phyloP scores from a whole-genome alignment of 1,140 invertebrate species.

The Sitobion miscanthi region DNA sequence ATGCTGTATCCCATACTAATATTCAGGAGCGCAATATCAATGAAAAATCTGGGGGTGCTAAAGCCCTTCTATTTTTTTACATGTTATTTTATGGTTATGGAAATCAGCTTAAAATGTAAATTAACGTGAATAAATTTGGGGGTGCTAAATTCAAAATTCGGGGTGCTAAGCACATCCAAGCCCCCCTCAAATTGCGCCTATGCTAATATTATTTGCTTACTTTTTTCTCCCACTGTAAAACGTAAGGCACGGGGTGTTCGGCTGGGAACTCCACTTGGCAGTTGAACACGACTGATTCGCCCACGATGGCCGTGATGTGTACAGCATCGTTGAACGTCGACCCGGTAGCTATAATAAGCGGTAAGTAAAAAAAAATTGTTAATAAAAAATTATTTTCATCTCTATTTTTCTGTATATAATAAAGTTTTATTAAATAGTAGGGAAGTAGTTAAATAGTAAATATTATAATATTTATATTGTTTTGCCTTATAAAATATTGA shows the following conservation, averaged over 20 bases:
- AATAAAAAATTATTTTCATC: neutral
- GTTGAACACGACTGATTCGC: constrained; percentile 94
- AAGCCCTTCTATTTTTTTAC: too few species aligned
- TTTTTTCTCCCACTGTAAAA: constrained; percentile 98
- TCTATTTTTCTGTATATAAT: neutral
- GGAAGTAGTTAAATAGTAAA: neutral
- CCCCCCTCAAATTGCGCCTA: too few species aligned
- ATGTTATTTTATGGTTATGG: too few species aligned
- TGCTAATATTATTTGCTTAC: constrained; percentile 69
- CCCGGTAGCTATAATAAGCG: constrained; percentile 39
- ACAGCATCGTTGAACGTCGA: constrained; percentile 83
- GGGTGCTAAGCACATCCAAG: too few species aligned
- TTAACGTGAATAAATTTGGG: too few species aligned
- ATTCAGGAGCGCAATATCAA: too few species aligned
- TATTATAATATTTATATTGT: neutral
- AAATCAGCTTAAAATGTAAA: too few species aligned
- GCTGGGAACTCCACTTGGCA: constrained; percentile 95
- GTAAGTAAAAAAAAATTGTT: neutral
- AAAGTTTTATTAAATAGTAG: neutral
- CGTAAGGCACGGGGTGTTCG: constrained; percentile 92
- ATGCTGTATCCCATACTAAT: neutral
- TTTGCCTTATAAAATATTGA: neutral
- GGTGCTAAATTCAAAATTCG: too few species aligned
- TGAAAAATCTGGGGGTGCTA: too few species aligned
- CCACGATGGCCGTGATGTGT: constrained; percentile 93